Conservation (phyloP, 2,113 vertebrate genomes). For the Ophthalmolycus amberensis region DNA sequence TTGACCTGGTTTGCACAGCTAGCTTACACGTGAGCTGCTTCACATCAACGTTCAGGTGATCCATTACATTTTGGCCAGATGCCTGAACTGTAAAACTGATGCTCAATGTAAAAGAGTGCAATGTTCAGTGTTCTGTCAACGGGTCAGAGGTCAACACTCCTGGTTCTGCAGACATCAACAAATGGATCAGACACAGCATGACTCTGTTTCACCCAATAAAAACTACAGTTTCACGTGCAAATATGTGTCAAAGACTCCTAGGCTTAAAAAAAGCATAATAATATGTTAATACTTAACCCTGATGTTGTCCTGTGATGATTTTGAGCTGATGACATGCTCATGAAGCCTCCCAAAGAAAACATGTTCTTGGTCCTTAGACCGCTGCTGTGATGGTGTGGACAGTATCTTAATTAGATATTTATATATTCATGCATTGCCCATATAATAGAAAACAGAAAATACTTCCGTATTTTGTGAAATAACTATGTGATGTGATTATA, state of each 20-base stretch:
- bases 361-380: not conserved
- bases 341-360: not conserved
- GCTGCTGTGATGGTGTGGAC: not conserved
- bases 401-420: not conserved
- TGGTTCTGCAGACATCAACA: not conserved
- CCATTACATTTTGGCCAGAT: not conserved
- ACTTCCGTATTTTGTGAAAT: not conserved
- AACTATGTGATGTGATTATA: not conserved
- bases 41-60: not conserved
- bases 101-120: not conserved
- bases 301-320: not conserved
- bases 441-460: not conserved
- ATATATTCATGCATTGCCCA: not conserved
- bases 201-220: not conserved
- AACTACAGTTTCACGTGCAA: not conserved
- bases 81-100: not conserved
- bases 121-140: not conserved
- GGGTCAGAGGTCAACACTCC: slow-evolving; percentile 30
- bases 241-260: not conserved
- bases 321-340: not conserved
- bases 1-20: slow-evolving; percentile 8
- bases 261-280: not conserved
- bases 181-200: not conserved
- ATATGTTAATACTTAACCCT: not conserved
- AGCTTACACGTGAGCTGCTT: not conserved